Conservation (phyloP, 2,113 vertebrate genomes). For the Ovibos moschatus region DNA sequence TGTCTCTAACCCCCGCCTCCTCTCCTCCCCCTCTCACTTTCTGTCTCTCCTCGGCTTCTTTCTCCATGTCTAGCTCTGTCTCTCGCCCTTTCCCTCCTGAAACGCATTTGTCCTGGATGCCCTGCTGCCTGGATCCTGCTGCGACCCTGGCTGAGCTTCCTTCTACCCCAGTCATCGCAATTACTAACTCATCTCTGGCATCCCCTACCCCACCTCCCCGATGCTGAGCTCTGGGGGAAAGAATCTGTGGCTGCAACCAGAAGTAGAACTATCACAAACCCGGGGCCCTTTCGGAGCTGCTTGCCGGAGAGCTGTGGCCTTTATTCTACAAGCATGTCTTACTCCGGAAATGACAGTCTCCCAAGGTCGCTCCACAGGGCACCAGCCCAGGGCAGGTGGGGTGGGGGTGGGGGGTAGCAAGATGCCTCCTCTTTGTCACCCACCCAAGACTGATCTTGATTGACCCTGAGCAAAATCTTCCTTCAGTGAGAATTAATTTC, state of each 20-base stretch:
- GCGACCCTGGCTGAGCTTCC: not conserved
- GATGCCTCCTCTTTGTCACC: not conserved
- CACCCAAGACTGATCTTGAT: not conserved
- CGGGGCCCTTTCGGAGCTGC: not conserved
- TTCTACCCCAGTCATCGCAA: not conserved
- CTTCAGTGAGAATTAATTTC: not conserved
- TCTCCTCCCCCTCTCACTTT: not conserved
- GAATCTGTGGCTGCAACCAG: not conserved
- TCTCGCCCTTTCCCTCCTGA: not conserved
- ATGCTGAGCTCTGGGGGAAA: not conserved
- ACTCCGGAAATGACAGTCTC: not conserved
- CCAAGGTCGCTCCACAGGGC: not conserved
- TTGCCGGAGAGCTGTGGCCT: not conserved
- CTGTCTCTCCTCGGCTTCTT: not conserved
- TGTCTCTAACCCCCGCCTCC: not conserved
- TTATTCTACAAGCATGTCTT: not conserved
- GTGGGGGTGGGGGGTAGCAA: rapidly evolving
- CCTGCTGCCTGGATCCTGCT: too few relatives aligned
- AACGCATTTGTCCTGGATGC: not conserved
- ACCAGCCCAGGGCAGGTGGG: not conserved
- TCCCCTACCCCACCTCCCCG: not conserved
- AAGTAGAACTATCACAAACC: not conserved
- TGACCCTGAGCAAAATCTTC: not conserved
- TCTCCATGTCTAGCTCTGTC: not conserved
- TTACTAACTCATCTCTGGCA: not conserved